phyloP scores from a whole-genome alignment of 1,140 invertebrate genomes.

The Drosophila yakuba region DNA sequence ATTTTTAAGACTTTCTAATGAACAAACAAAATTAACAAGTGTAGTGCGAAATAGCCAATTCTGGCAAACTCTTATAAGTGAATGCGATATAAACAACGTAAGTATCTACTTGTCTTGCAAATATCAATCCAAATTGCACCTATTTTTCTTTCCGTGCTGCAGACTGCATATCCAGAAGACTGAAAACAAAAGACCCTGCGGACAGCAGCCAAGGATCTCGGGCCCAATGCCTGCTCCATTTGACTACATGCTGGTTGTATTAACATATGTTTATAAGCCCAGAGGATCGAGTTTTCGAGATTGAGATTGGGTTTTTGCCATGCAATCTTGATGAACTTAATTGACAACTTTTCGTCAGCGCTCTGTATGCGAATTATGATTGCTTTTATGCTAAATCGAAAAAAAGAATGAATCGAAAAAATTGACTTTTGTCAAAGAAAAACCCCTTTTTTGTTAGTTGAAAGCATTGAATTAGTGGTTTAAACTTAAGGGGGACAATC shows the following conservation, averaged over 20 bases:
- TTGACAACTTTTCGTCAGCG: slow-evolving; percentile 82
- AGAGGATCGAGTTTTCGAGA: slow-evolving; percentile 18
- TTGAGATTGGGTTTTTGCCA: slow-evolving; percentile 22
- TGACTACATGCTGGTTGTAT: slow-evolving; percentile 44
- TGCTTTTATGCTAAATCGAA: slow-evolving; percentile 71
- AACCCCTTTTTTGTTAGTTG: no score
- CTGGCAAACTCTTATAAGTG: no score
- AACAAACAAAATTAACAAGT: no score
- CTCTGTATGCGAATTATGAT: slow-evolving; percentile 76
- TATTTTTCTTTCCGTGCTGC: background rate
- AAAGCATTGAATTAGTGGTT: background rate
- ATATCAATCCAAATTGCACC: background rate
- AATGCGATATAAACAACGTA: no score
- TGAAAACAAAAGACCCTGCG: background rate
- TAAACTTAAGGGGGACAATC: background rate
- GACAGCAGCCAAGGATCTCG: background rate
- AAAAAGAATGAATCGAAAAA: background rate
- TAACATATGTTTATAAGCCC: slow-evolving; percentile 37
- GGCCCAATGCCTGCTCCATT: slow-evolving; percentile 30
- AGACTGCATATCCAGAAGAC: slow-evolving; percentile 1
- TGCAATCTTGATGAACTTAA: slow-evolving; percentile 72
- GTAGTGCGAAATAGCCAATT: no score
- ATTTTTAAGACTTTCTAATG: no score
- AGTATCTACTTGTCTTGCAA: no score
- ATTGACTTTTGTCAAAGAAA: no score